Evolutionary conservation across 2,888 invertebrate species (phyloP).

Genomic region (Netelia fuscicornis): DNA sequence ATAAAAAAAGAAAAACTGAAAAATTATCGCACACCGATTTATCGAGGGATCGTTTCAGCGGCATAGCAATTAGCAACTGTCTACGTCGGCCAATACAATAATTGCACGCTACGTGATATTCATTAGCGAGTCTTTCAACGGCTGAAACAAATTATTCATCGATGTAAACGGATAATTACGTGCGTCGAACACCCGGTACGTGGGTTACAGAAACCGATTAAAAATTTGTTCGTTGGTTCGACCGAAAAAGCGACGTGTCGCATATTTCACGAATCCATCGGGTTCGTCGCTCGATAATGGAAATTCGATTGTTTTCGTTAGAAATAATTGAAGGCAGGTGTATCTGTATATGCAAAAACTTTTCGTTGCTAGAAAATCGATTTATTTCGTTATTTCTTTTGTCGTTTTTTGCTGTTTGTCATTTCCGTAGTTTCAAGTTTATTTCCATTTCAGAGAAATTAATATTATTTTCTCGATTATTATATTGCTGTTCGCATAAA

Average conservation of each 20-base stretch:
- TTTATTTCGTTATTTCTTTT: no score
- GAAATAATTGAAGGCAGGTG: no score
- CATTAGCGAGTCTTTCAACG: neutral
- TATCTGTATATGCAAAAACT: no score
- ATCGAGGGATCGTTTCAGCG: neutral
- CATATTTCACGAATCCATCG: no score
- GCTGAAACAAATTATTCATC: slow-evolving; percentile 5
- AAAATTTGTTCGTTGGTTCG: neutral
- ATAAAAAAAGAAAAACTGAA: neutral
- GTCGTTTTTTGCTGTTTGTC: no score
- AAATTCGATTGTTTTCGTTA: no score
- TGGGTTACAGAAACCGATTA: neutral
- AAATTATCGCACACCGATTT: neutral
- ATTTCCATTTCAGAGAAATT: no score
- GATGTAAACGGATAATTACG: slow-evolving; percentile 1
- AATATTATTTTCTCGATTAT: no score
- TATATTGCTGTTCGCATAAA: no score
- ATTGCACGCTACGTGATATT: slow-evolving; percentile 11
- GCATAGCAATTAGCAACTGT: slow-evolving; percentile 1
- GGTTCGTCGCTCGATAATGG: no score
- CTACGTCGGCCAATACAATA: neutral
- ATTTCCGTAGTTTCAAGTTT: no score
- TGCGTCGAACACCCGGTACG: neutral
- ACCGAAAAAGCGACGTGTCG: neutral
- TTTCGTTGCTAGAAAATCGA: no score